phyloP scores from a whole-genome alignment of 2,888 invertebrate genomes.

The Actias luna region DNA sequence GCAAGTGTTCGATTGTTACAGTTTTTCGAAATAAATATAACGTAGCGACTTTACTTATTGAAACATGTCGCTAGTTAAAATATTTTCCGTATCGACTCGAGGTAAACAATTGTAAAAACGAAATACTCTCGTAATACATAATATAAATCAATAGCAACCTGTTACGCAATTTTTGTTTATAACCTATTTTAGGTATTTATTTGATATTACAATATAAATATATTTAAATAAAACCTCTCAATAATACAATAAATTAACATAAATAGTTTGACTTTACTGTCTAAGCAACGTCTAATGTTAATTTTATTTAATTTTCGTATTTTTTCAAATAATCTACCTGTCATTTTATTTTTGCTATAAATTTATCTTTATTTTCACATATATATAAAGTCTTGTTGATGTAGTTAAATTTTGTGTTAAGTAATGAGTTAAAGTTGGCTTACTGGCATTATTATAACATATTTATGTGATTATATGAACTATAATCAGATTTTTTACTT shows the following conservation, averaged over 20 bases:
- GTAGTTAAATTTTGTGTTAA: too few species aligned
- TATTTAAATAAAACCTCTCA: not conserved
- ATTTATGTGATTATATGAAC: too few species aligned
- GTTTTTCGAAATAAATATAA: slow-evolving; percentile 24
- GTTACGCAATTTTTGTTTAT: slow-evolving; percentile 73
- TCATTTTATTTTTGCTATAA: too few species aligned
- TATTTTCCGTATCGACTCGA: slow-evolving; percentile 76
- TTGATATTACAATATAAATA: slow-evolving; percentile 31
- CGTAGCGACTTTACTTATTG: slow-evolving; percentile 22
- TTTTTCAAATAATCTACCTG: too few species aligned
- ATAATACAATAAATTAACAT: too few species aligned
- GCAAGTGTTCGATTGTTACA: slow-evolving; percentile 18
- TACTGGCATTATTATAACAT: too few species aligned
- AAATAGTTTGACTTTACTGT: too few species aligned
- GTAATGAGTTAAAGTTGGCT: too few species aligned
- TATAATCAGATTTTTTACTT: too few species aligned
- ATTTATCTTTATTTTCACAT: too few species aligned
- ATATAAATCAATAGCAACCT: slow-evolving; percentile 21
- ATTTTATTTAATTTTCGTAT: not conserved
- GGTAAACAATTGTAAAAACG: slow-evolving; percentile 45
- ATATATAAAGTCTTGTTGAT: too few species aligned
- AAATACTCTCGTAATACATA: not conserved
- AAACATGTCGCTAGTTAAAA: slow-evolving; percentile 76
- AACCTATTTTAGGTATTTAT: slow-evolving; percentile 56
- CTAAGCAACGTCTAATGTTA: not conserved